These are phyloP conservation scores for Scophthalmus maximus DNA, from an alignment of 2,113 vertebrate species.

Conservation along the genomic window DNA sequence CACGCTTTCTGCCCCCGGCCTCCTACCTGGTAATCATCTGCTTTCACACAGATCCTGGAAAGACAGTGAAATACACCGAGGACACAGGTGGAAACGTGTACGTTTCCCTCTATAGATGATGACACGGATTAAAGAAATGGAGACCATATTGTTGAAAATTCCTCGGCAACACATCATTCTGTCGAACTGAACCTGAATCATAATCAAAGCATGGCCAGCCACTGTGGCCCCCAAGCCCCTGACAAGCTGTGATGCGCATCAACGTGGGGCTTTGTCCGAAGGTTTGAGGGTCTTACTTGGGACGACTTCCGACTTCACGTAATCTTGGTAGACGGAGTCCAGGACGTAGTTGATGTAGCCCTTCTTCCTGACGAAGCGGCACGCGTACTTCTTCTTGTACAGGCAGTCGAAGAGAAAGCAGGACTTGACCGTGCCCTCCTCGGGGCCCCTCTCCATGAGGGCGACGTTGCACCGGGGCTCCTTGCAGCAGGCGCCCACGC, in stretches of 20 bases:
- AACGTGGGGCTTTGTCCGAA: not conserved
- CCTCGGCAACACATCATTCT: not conserved
- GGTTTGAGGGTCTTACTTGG: slow-evolving; percentile 61
- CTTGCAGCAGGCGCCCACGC: slow-evolving; percentile 88
- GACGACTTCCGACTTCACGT: slow-evolving; percentile 38
- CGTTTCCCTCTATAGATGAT: not conserved
- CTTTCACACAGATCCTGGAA: not conserved
- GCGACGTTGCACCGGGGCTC: slow-evolving; percentile 88
- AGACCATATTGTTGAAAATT: not conserved
- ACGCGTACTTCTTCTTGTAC: slow-evolving; percentile 90
- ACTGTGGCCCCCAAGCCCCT: no score
- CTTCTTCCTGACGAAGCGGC: slow-evolving; percentile 86
- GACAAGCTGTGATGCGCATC: no score
- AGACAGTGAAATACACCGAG: no score
- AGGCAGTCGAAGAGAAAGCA: slow-evolving; percentile 94
- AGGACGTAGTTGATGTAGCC: slow-evolving; percentile 88
- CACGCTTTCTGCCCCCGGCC: slow-evolving; percentile 36
- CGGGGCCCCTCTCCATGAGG: slow-evolving; percentile 82
- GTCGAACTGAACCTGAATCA: not conserved
- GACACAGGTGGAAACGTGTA: not conserved
- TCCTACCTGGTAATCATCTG: slow-evolving; percentile 9
- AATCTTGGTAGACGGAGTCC: slow-evolving; percentile 79
- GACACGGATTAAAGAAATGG: not conserved
- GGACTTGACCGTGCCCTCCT: slow-evolving; percentile 65
- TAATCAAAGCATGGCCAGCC: no score